Percentiles rank a stretch among this genome's conserved stretches.
Evolutionary conservation across 2,797 vertebrate genomes (phyloP).

Genomic region (Phoxinus dragarum): DNA sequence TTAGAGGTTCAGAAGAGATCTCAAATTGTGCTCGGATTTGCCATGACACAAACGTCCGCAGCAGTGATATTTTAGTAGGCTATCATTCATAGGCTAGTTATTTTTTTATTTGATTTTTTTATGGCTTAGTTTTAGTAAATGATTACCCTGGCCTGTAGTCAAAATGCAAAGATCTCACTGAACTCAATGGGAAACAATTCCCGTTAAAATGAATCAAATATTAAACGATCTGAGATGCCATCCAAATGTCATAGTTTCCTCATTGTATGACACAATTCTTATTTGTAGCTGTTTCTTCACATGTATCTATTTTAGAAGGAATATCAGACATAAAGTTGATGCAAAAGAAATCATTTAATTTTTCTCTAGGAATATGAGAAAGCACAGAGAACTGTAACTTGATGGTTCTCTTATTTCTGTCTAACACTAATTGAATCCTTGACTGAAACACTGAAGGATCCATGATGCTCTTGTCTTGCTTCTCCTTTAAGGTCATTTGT

Average conservation of each 20-base stretch:
- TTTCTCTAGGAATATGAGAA: not conserved
- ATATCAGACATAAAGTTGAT: not conserved
- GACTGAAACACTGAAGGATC: not conserved
- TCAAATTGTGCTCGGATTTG: not conserved
- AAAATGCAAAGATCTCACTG: not conserved
- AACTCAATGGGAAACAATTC: not conserved
- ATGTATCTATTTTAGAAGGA: not conserved
- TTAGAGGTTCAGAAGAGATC: not conserved
- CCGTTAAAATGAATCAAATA: not conserved
- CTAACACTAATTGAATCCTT: slow-evolving; percentile 17
- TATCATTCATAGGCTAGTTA: not conserved
- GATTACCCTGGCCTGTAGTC: not conserved
- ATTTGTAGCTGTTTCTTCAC: not conserved
- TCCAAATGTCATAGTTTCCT: not conserved
- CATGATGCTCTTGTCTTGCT: not conserved
- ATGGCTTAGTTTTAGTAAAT: not conserved
- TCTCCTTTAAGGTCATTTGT: slow-evolving; percentile 78
- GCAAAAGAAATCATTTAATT: not conserved
- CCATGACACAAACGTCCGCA: not conserved
- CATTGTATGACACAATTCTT: not conserved
- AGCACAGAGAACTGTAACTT: not conserved
- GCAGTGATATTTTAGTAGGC: not conserved
- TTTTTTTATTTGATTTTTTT: not conserved
- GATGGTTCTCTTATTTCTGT: not conserved
- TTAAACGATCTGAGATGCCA: not conserved